Conservation (phyloP, 1,140 invertebrate genomes). For the Phymastichus coffea region DNA sequence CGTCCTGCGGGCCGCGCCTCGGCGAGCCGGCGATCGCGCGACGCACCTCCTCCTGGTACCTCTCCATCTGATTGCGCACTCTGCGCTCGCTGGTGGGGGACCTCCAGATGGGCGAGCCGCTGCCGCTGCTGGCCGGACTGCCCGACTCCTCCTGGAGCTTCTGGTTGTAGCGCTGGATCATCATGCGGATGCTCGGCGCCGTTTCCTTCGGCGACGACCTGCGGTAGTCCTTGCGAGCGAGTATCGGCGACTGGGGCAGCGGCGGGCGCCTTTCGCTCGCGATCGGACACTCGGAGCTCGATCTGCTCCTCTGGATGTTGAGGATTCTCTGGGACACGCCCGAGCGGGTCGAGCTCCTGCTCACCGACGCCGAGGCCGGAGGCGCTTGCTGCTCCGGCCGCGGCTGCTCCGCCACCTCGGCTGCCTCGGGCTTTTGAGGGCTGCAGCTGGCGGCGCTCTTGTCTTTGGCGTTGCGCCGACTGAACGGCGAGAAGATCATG, state of each 20-base stretch:
- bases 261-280: constrained; percentile 47
- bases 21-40: constrained; percentile 24
- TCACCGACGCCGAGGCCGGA: not conserved
- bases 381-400: not conserved
- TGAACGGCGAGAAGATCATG: constrained; percentile 73
- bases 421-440: constrained; percentile 13
- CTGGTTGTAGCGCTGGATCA: constrained; percentile 68
- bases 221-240: constrained; percentile 54
- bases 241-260: constrained; percentile 59
- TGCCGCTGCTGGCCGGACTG: constrained; percentile 57
- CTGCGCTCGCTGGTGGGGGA: constrained; percentile 61
- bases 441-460: constrained; percentile 22
- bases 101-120: constrained; percentile 61
- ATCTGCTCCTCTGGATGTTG: constrained; percentile 7
- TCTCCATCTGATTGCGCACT: constrained; percentile 59
- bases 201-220: constrained; percentile 58
- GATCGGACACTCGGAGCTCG: constrained; percentile 2
- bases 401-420: not conserved
- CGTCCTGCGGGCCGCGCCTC: constrained; percentile 9
- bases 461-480: constrained; percentile 48
- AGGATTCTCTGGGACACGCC: too few relatives aligned
- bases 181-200: constrained; percentile 65
- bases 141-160: constrained; percentile 58
- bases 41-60: constrained; percentile 57
- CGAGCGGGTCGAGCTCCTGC: not conserved